A percentile compares a stretch with the other conserved stretches of the same genome.
These are phyloP conservation scores for Trematocara marginatum DNA, from an alignment of 2,113 vertebrate genomes.

Conservation along the genomic window DNA sequence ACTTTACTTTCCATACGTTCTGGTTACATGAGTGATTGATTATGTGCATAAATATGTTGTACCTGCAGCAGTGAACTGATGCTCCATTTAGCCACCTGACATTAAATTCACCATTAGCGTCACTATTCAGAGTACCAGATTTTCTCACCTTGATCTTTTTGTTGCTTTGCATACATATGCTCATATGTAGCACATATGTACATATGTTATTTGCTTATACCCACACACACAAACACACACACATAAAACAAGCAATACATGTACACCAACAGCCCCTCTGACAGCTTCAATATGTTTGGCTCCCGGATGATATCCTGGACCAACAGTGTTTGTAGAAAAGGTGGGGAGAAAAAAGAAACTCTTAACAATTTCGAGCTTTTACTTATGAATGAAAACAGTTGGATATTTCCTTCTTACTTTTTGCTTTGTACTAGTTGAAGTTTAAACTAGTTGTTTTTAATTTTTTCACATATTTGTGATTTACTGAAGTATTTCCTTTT, in stretches of 20 bases:
- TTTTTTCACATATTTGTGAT: neutral
- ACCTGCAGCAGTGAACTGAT: constrained; percentile 48
- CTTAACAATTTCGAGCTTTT: neutral
- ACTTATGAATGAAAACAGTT: neutral
- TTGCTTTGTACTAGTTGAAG: neutral
- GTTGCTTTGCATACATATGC: constrained; percentile 61
- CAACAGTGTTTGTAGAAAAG: neutral
- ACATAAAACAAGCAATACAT: constrained; percentile 79
- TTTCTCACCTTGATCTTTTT: constrained; percentile 54
- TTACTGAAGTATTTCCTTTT: neutral
- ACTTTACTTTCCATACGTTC: neutral
- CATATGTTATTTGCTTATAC: neutral
- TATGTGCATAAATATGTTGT: constrained; percentile 89
- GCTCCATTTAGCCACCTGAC: neutral
- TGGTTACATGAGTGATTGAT: neutral
- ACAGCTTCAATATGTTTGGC: neutral
- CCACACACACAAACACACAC: neutral
- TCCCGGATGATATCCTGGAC: neutral
- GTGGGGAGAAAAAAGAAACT: neutral
- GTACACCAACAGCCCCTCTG: constrained; percentile 61
- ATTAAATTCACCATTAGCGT: constrained; percentile 4
- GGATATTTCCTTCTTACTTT: neutral
- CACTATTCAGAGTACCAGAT: constrained; percentile 48
- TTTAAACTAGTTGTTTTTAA: neutral
- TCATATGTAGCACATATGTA: neutral